Percentiles rank a stretch among this genome's conserved stretches.
Conservation (phyloP, 2,113 vertebrate genomes). For the Corythaixoides concolor region DNA sequence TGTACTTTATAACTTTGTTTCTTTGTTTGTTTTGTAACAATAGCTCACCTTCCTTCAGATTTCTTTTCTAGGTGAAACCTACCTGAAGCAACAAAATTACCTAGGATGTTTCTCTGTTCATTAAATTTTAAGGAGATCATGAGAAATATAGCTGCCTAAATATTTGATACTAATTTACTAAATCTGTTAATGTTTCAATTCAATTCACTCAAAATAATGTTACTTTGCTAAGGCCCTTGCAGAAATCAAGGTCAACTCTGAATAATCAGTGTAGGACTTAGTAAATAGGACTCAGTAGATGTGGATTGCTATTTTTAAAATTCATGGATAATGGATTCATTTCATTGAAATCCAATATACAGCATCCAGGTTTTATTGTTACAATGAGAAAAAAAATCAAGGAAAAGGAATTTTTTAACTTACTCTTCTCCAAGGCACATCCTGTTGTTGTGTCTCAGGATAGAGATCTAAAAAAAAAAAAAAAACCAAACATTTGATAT, state of each 20-base stretch:
- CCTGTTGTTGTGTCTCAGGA: slow-evolving; percentile 90
- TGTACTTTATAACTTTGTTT: not conserved
- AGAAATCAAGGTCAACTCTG: not conserved
- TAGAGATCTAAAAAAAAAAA: slow-evolving; percentile 81
- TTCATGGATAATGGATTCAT: not conserved
- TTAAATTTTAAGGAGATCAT: not conserved
- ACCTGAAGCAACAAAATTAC: not conserved
- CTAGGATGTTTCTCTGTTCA: not conserved
- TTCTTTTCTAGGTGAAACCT: not conserved
- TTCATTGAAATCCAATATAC: not conserved
- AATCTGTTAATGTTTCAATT: not conserved
- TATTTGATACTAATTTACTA: not conserved
- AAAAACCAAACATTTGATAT: not conserved
- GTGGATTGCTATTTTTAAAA: not conserved
- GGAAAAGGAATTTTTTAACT: slow-evolving; percentile 18
- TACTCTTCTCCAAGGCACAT: slow-evolving; percentile 90
- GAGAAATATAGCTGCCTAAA: not conserved
- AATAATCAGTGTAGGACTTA: not conserved
- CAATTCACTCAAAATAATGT: not conserved
- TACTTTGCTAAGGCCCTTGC: not conserved
- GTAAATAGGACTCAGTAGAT: not conserved
- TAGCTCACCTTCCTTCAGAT: not conserved
- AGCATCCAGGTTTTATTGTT: not conserved
- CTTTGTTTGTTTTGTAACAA: not conserved
- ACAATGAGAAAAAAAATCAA: not conserved